Base-by-base conservation (phyloP, 92 coral and sea anemone genomes). In the Isaurus tuberculatus region DNA sequence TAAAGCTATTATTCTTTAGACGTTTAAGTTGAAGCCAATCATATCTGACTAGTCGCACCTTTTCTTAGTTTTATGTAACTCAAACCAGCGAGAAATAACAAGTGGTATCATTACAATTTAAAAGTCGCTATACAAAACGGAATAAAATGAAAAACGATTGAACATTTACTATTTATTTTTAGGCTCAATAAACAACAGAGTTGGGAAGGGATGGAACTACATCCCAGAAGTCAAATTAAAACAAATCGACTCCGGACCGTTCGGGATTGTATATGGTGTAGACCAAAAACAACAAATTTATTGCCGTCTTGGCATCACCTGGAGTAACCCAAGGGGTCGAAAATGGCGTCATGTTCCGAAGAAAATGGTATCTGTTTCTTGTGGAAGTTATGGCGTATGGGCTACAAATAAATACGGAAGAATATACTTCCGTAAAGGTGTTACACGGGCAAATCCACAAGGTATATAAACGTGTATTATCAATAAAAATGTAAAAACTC, bases 241-340 rank as follows among this genome's bases (percentile, higher is more conserved):
- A 44, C 87, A 87, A 60, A 57, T 87, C 22, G 91, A 87, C 83
- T 87, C 91, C 32, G 91, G 91, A n/a, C 83, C 87, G 14, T 85
- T 67, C 49, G 91, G 91, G n/a, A 58, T 83, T 5, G 87, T 87
- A 33, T 87, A 79, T 55, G 91, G 84, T 66, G 79, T 73, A 6
- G 82, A 65, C 64, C 32, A 26, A n/a, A 30, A 46, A 16, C 83
- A 75, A 67, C 75, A 36, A 25, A 75, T 87, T 27, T 87, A 40
- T 17, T 83, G 73, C 33, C 66, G 91, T 6, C 26, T 64, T 34
- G 91, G 91, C 22, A 87, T 87, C 44, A 74, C 82, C 17, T 75
- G 74, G 78, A 60, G 55, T 3, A 48, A 37, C 19, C 83, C 88
- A 16, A 44, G 34, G 17, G 83, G 88, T 31, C 44, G 61, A 31